Evolutionary conservation across 1,140 invertebrate genomes (phyloP), one percentile per base, ranked within the genome.

Genomic region (Cydia strobilella): DNA sequence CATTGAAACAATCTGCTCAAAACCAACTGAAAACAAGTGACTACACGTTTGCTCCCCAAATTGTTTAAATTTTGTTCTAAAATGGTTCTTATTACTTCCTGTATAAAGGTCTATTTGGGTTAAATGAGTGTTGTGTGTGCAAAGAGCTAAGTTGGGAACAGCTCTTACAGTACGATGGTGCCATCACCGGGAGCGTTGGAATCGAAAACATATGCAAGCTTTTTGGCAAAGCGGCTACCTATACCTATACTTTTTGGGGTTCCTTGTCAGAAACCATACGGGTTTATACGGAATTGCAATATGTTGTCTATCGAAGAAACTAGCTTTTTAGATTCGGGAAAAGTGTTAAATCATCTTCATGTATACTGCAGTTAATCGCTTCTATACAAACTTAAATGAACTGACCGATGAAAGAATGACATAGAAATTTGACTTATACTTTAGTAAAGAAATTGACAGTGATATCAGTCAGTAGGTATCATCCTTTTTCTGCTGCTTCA

Each of bases 161-260:
- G 54, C 54, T 18, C 54, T 59, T 59, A 59, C 54, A 18, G 18
- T 12, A 6, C 54, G 54, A 59, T 59, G 23, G 54, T 23, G 18
- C 54, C 20, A 23, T 59, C 54, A 59, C 15, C 51, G 51, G 54
- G 54, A 59, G 18, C 54, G 20, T 7, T 59, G 54, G 10, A 23
- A 59, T 59, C 20, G 54, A 5, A 23, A 59, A 59, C 54, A 59
- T 23, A 59, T 59, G 54, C 54, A 9, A 59, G 54, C 54, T 23
- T 59, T 59, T 59, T 59, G 54, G 54, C 54, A 59, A 59, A 59
- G 54, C 54, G 54, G 20, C 18, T 59, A 59, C 20, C 23, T 59
- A 2, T 12, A 59, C 10, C 23, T 59, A 23, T 59, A 23, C 54
- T 59, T 23, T 45, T 59, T 59, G 54, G 18, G 54, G 54, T 20